phyloP scores from a whole-genome alignment of 2,113 vertebrate species.

The Dicaeum eximium region DNA sequence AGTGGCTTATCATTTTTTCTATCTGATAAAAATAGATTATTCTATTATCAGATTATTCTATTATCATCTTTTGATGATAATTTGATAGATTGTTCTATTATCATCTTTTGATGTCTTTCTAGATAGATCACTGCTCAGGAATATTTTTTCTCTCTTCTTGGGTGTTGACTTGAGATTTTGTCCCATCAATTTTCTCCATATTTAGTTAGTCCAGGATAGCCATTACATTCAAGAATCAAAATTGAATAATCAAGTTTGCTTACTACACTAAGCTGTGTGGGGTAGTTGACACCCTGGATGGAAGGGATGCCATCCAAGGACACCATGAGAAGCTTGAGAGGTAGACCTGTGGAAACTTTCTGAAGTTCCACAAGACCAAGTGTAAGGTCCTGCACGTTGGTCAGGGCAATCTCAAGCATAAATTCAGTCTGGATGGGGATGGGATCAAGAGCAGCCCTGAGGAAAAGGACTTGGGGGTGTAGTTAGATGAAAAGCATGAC shows the following conservation, averaged over 20 bases:
- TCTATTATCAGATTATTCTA: too few species aligned
- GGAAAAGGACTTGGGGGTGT: not conserved
- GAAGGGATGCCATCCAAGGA: too few species aligned
- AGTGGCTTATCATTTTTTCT: not conserved
- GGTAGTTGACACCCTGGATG: accelerated
- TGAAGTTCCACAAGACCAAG: not conserved
- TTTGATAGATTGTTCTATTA: too few species aligned
- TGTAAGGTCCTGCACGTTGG: not conserved
- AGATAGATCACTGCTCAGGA: not conserved
- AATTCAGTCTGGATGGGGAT: not conserved
- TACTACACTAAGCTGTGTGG: not conserved
- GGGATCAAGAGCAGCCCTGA: not conserved
- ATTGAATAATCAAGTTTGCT: not conserved
- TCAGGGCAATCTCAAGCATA: not conserved
- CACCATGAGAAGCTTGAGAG: not conserved
- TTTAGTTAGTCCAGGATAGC: not conserved
- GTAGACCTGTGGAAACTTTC: not conserved
- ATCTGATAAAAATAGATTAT: not conserved
- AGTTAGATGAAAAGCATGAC: not conserved
- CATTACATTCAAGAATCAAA: not conserved
- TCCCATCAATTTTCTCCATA: not conserved
- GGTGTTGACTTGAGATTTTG: not conserved
- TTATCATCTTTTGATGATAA: too few species aligned
- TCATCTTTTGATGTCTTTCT: not conserved
- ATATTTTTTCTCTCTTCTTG: not conserved